Evolutionary conservation across 2,797 vertebrate genomes (phyloP).

Genomic region (Melanotaenia boesemani): DNA sequence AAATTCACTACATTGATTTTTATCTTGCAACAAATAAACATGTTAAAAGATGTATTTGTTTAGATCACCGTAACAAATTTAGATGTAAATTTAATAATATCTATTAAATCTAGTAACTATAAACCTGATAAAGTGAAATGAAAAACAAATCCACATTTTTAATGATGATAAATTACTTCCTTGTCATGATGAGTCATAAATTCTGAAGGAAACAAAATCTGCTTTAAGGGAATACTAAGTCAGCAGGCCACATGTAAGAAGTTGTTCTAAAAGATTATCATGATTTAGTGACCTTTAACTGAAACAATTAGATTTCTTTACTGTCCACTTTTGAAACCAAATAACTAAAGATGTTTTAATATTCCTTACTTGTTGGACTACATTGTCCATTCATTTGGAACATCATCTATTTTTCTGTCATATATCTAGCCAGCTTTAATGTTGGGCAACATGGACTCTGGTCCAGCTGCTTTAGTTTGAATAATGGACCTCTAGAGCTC

Average conservation of each 20-base stretch:
- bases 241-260: not conserved
- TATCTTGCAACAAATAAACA: no score
- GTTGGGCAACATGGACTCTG: slow-evolving; percentile 38
- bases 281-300: not conserved
- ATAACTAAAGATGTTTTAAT: not conserved
- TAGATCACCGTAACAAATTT: slow-evolving; percentile 45
- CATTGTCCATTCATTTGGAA: slow-evolving; percentile 29
- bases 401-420: slow-evolving; percentile 46
- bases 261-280: not conserved
- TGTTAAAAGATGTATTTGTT: no score
- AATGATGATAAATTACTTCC: slow-evolving; percentile 10
- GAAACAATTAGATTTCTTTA: not conserved
- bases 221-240: slow-evolving; percentile 7
- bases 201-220: slow-evolving; percentile 17
- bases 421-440: slow-evolving; percentile 38
- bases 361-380: not conserved
- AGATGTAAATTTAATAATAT: slow-evolving; percentile 16
- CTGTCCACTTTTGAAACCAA: not conserved
- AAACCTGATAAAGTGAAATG: accelerated
- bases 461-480: slow-evolving; percentile 66
- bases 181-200: not conserved
- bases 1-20: no score
- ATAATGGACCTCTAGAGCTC: slow-evolving; percentile 58
- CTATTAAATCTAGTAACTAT: not conserved
- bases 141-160: slow-evolving; percentile 9